Conservation (phyloP, 2,797 vertebrate species). For the Chiloscyllium punctatum region DNA sequence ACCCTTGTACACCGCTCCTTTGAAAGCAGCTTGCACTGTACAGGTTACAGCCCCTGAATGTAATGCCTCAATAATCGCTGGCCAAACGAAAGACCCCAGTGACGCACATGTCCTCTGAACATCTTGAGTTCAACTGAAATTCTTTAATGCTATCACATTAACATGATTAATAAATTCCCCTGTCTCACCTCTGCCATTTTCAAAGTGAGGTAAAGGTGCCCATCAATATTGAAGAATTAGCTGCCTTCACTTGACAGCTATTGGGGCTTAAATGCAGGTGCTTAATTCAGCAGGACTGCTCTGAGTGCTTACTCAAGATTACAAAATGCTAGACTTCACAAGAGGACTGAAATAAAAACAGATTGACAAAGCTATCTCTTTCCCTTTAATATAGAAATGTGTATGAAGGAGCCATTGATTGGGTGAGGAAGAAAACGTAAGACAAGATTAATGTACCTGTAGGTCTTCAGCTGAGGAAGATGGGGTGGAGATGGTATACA, state of each 20-base stretch:
- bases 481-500: neutral
- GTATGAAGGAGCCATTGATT: neutral
- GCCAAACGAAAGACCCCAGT: neutral
- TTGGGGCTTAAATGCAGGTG: neutral
- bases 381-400: neutral
- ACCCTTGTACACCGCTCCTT: too few species aligned
- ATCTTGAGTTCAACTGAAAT: neutral
- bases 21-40: neutral
- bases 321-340: neutral
- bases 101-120: neutral
- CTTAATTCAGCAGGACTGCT: neutral
- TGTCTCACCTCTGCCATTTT: neutral
- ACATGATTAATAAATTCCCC: too few species aligned
- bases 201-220: neutral
- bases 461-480: too few species aligned
- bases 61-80: too few species aligned
- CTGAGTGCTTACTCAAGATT: neutral
- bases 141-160: neutral
- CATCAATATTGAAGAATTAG: too few species aligned
- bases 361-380: neutral
- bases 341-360: neutral
- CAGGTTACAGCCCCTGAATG: neutral
- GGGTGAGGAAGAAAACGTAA: neutral
- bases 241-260: neutral
- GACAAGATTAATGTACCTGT: neutral